Percentiles rank a stretch among this genome's conserved stretches.
Conservation (phyloP, 2,797 vertebrate species). For the Esox lucius region DNA sequence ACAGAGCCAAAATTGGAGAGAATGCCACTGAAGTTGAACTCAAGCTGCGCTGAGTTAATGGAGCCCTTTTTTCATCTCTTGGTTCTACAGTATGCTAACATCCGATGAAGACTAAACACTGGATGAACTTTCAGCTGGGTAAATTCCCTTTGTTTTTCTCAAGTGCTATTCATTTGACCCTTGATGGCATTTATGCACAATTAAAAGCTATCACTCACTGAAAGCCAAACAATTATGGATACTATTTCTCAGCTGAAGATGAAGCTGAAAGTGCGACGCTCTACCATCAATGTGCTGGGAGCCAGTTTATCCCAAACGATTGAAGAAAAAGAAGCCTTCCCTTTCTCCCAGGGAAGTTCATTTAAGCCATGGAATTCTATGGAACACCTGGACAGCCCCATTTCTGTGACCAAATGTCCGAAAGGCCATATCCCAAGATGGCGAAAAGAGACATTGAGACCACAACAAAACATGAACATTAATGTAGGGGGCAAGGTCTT, state of each 20-base stretch:
- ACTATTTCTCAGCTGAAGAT: slow-evolving; percentile 46
- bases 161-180: background rate
- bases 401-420: slow-evolving; percentile 18
- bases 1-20: slow-evolving; percentile 11
- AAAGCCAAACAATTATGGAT: slow-evolving; percentile 45
- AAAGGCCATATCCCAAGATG: slow-evolving; percentile 25
- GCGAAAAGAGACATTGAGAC: slow-evolving; percentile 9
- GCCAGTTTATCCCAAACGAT: slow-evolving; percentile 39
- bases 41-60: background rate
- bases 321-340: slow-evolving; percentile 58
- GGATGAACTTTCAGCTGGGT: background rate
- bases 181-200: background rate
- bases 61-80: slow-evolving; percentile 12
- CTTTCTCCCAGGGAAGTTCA: slow-evolving; percentile 71
- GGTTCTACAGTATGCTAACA: background rate
- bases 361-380: slow-evolving; percentile 79
- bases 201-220: background rate
- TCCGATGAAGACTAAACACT: background rate
- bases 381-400: slow-evolving; percentile 61
- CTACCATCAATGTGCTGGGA: slow-evolving; percentile 65
- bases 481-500: slow-evolving; percentile 82
- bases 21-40: slow-evolving; percentile 2
- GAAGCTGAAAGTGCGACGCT: slow-evolving; percentile 48
- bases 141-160: background rate
- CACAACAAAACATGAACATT: slow-evolving; percentile 64